Evolutionary conservation across 2,113 vertebrate species (phyloP).

Genomic region (Riparia riparia): DNA sequence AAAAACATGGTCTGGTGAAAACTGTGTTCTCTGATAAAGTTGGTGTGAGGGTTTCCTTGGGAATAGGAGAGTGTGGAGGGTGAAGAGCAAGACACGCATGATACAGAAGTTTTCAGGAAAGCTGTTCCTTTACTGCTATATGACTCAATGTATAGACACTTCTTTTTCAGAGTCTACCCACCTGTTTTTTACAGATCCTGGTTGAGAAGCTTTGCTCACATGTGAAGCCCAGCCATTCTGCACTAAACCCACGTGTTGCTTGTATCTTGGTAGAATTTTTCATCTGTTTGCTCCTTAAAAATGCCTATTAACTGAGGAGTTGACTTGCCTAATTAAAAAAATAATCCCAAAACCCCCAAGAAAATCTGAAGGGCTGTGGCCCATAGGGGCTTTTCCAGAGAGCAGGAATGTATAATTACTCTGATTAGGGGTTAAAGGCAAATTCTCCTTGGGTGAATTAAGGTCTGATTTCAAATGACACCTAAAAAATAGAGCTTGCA

Average conservation of each 20-base stretch:
- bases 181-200: neutral
- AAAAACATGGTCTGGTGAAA: neutral
- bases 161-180: neutral
- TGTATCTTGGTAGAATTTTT: neutral
- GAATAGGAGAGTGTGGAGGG: neutral
- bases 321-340: neutral
- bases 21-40: neutral
- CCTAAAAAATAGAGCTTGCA: conserved; percentile 58
- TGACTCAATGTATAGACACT: neutral
- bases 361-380: neutral
- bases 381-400: neutral
- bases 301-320: neutral
- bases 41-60: neutral
- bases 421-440: conserved; percentile 24
- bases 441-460: conserved; percentile 12
- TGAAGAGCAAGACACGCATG: rapidly evolving
- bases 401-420: neutral
- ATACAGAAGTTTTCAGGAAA: neutral
- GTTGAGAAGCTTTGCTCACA: neutral
- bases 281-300: neutral
- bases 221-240: neutral
- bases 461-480: conserved; percentile 30
- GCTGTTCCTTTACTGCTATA: neutral
- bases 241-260: neutral
- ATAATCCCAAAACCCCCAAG: neutral